Conservation (phyloP, 2,797 vertebrate species). For the Chelidonichthys spinosus region DNA sequence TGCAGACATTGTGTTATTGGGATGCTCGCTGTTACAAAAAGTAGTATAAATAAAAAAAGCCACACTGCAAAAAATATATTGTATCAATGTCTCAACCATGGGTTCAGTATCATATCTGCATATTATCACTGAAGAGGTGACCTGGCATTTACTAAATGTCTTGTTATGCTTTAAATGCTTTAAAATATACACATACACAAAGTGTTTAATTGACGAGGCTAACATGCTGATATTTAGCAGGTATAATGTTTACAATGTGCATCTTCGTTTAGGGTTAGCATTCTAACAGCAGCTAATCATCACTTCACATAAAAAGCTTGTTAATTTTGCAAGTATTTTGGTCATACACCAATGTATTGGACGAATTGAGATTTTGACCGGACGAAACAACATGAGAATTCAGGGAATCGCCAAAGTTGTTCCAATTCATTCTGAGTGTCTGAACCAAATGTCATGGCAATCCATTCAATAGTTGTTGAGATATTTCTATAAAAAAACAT, state of each 20-base stretch:
- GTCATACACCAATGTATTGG: neutral
- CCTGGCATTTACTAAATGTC: neutral
- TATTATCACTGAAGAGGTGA: neutral
- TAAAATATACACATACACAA: neutral
- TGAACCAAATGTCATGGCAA: slow-evolving; percentile 10
- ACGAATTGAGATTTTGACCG: neutral
- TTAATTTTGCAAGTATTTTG: neutral
- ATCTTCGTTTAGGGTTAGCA: neutral
- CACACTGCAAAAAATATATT: neutral
- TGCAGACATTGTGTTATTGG: slow-evolving; percentile 24
- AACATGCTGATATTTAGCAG: neutral
- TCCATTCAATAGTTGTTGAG: neutral
- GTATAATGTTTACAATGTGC: neutral
- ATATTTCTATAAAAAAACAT: neutral
- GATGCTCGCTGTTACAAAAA: slow-evolving; percentile 12
- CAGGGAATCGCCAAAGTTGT: neutral
- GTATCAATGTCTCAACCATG: neutral
- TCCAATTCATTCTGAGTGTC: slow-evolving; percentile 1
- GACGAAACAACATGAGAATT: neutral
- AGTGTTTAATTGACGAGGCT: neutral
- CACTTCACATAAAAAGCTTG: neutral
- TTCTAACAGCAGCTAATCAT: neutral
- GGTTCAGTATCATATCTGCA: neutral
- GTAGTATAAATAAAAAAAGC: slow-evolving; percentile 1
- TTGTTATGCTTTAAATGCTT: neutral